phyloP scores from a whole-genome alignment of 2,113 vertebrate species.

The Calyptomena viridis region DNA sequence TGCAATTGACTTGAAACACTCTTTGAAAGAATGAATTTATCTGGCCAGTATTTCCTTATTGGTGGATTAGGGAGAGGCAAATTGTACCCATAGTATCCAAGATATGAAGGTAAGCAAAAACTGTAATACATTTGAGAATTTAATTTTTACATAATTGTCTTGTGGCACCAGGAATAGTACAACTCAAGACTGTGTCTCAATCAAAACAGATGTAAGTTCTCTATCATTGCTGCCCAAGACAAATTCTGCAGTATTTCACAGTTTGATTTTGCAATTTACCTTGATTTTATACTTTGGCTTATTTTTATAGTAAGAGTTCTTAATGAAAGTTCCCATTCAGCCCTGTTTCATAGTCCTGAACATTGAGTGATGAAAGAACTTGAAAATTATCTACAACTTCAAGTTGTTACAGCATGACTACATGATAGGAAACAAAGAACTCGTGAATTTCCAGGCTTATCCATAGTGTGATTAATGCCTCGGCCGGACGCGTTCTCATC shows the following conservation, averaged over 20 bases:
- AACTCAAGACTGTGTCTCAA: background rate
- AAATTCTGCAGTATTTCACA: background rate
- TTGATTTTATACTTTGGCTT: background rate
- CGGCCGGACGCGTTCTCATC: accelerated
- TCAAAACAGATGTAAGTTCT: background rate
- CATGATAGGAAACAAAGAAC: accelerated
- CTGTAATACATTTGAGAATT: background rate
- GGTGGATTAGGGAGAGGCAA: background rate
- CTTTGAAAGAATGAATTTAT: background rate
- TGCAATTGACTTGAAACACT: background rate
- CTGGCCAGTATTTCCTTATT: background rate
- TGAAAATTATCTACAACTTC: background rate
- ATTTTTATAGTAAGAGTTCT: background rate
- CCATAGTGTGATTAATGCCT: accelerated
- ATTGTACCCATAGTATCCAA: background rate
- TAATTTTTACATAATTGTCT: background rate
- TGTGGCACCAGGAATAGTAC: background rate
- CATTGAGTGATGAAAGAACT: background rate
- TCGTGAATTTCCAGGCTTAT: background rate
- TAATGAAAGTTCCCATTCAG: background rate
- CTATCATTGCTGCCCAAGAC: background rate
- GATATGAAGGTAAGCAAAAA: background rate
- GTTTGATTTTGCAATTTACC: background rate
- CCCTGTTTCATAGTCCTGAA: background rate
- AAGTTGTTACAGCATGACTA: background rate